Evolutionary conservation across 2,113 vertebrate species (phyloP).

Genomic region (Noturus placidus): DNA sequence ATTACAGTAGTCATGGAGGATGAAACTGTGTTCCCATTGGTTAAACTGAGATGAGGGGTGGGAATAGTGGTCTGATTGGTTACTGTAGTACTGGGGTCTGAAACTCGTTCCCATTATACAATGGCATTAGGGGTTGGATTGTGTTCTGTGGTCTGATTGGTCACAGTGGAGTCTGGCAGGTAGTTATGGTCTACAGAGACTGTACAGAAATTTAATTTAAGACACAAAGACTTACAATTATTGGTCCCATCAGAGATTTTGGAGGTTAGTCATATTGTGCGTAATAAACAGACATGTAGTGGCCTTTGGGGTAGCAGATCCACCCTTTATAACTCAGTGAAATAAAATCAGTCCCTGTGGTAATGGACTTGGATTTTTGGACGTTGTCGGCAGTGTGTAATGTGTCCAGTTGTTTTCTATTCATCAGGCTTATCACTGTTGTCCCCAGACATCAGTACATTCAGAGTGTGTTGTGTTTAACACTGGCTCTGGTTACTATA

Average conservation of each 20-base stretch:
- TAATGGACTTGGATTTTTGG: conserved; percentile 4
- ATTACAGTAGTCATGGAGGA: not conserved
- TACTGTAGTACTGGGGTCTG: not conserved
- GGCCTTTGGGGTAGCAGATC: not conserved
- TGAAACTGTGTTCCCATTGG: not conserved
- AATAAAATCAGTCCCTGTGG: not conserved
- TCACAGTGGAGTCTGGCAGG: not conserved
- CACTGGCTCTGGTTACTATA: conserved; percentile 40
- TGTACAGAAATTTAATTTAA: not conserved
- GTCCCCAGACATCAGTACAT: conserved; percentile 20
- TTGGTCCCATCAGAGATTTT: not conserved
- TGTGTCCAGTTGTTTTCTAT: conserved; percentile 16
- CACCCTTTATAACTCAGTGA: not conserved
- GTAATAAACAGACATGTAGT: not conserved
- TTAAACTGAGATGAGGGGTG: not conserved
- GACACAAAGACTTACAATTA: not conserved
- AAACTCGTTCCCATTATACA: not conserved
- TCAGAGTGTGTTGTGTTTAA: conserved; percentile 20
- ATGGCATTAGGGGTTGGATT: not conserved
- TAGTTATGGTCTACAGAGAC: not conserved
- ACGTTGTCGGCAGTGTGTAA: not conserved
- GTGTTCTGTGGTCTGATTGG: not conserved
- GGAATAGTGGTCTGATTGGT: not conserved
- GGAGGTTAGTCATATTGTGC: not conserved
- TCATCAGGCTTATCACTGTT: conserved; percentile 4